Conservation (phyloP, 1,140 invertebrate genomes). For the Saccostrea glomerata region DNA sequence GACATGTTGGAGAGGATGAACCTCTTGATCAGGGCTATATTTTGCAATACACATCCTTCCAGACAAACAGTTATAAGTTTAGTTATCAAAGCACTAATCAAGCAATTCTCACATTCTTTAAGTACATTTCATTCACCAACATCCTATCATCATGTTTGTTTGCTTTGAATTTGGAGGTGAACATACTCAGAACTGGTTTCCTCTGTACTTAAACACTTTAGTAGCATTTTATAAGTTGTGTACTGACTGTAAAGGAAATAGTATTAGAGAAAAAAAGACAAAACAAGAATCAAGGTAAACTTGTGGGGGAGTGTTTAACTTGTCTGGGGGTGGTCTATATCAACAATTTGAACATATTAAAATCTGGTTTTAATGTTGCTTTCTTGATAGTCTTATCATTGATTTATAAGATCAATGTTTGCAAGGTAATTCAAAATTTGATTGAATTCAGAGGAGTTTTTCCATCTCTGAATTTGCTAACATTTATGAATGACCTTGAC, state of each 20-base stretch:
- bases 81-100: not conserved
- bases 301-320: conserved; percentile 1
- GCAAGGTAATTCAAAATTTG: not conserved
- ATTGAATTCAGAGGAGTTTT: not conserved
- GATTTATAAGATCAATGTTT: not conserved
- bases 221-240: conserved; percentile 2
- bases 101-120: conserved; percentile 9
- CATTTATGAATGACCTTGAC: not conserved
- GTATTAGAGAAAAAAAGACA: not conserved
- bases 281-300: not conserved
- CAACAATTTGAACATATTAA: not conserved
- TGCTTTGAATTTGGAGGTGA: not conserved
- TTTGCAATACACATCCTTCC: not conserved
- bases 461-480: not conserved
- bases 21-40: not conserved
- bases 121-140: not conserved
- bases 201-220: not conserved
- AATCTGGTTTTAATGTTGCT: not conserved
- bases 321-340: too few species aligned
- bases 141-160: not conserved
- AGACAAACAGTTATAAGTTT: not conserved
- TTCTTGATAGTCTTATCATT: not conserved
- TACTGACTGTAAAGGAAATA: not conserved
- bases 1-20: too few species aligned
- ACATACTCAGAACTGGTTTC: not conserved